Evolutionary conservation across 2,113 vertebrate genomes (phyloP).

Genomic region (Rhynchomys soricoides): DNA sequence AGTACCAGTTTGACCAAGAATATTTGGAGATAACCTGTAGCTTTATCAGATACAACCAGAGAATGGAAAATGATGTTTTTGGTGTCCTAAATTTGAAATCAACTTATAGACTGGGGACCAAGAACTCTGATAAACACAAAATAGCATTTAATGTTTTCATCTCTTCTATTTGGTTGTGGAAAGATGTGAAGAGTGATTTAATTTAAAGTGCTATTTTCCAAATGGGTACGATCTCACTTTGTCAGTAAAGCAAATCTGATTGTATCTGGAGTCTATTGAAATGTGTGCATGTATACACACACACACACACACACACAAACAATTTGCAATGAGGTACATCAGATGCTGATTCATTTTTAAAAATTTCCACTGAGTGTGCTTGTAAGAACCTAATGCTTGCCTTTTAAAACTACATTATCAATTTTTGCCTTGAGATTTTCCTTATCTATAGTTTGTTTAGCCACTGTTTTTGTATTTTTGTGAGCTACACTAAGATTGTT

Average conservation of each 20-base stretch:
- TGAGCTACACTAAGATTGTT: background rate
- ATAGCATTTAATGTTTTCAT: background rate
- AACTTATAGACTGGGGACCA: background rate
- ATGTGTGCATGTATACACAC: background rate
- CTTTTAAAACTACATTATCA: conserved; percentile 24
- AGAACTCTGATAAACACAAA: background rate
- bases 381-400: background rate
- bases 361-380: background rate
- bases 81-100: background rate
- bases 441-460: conserved; percentile 33
- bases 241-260: background rate
- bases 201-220: conserved; percentile 8
- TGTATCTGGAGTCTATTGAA: background rate
- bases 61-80: background rate
- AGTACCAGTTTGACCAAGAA: background rate
- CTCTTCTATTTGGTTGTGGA: conserved; percentile 23
- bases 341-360: background rate
- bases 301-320: background rate
- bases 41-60: background rate
- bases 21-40: conserved; percentile 10
- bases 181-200: conserved; percentile 16
- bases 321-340: background rate
- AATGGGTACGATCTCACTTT: background rate
- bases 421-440: background rate
- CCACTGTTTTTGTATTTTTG: background rate